Conservation (phyloP, 2,113 vertebrate genomes). For the Pelecanus crispus region DNA sequence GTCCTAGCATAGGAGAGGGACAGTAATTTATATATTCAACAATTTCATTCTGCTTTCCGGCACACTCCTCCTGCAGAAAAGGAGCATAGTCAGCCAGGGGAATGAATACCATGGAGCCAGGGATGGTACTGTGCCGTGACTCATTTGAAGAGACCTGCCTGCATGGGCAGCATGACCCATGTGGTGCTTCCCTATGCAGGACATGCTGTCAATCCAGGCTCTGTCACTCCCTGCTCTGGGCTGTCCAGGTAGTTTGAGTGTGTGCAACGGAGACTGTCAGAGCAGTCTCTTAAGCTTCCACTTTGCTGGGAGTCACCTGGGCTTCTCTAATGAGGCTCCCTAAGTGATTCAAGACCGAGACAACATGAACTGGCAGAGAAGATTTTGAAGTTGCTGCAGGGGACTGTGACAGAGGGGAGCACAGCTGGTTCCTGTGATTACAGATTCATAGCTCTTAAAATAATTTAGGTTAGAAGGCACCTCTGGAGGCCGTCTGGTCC, state of each 20-base stretch:
- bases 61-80: neutral
- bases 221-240: neutral
- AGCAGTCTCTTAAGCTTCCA: neutral
- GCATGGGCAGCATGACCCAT: neutral
- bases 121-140: rapidly evolving
- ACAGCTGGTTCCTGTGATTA: neutral
- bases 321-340: neutral
- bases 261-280: neutral
- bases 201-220: neutral
- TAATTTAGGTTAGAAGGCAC: slow-evolving; percentile 1
- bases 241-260: neutral
- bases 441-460: neutral
- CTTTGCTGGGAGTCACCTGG: neutral
- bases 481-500: neutral
- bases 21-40: neutral
- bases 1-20: neutral
- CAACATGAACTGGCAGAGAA: neutral
- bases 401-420: neutral
- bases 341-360: neutral
- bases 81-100: neutral
- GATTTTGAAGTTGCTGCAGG: neutral
- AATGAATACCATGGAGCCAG: neutral
- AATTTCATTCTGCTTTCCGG: neutral
- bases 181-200: neutral
- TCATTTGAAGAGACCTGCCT: neutral